Conservation (phyloP, 2,113 vertebrate species). For the Coreoperca whiteheadi region DNA sequence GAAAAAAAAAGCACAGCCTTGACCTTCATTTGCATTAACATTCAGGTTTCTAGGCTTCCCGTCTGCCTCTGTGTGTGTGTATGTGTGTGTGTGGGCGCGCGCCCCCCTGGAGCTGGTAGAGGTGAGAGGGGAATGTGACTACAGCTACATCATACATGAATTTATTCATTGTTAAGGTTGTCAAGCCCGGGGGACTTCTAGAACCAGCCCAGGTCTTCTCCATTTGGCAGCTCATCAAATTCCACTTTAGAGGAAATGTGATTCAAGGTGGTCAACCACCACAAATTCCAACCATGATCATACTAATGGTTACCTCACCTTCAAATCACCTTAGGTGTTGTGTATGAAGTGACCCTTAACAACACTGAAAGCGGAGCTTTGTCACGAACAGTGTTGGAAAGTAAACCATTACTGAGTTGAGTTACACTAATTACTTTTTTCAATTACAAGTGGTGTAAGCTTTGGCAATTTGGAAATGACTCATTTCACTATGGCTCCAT, state of each 20-base stretch:
- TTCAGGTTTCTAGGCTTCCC: conserved; percentile 26
- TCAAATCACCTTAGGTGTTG: background rate
- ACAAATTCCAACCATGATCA: background rate
- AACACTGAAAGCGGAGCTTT: no score
- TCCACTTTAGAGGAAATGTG: conserved; percentile 22
- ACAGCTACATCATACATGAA: conserved; percentile 29
- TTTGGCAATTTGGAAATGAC: background rate
- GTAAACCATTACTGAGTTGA: background rate
- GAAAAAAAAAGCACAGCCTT: background rate
- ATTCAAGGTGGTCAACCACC: background rate
- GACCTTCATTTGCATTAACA: conserved; percentile 55
- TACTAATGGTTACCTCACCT: conserved; percentile 1
- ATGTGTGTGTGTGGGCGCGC: background rate
- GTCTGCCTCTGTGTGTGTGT: background rate
- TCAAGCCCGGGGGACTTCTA: conserved; percentile 12
- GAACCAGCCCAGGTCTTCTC: background rate
- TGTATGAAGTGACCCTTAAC: background rate
- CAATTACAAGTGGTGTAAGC: background rate
- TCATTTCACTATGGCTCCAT: background rate
- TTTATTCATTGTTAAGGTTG: conserved; percentile 47
- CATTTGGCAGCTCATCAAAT: conserved; percentile 32
- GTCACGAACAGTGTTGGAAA: background rate
- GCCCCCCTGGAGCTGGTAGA: background rate
- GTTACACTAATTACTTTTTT: background rate
- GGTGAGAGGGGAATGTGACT: conserved; percentile 30